Percentiles rank a stretch among this genome's conserved stretches.
phyloP scores from a whole-genome alignment of 2,797 vertebrate species.

The Pipistrellus nathusii region DNA sequence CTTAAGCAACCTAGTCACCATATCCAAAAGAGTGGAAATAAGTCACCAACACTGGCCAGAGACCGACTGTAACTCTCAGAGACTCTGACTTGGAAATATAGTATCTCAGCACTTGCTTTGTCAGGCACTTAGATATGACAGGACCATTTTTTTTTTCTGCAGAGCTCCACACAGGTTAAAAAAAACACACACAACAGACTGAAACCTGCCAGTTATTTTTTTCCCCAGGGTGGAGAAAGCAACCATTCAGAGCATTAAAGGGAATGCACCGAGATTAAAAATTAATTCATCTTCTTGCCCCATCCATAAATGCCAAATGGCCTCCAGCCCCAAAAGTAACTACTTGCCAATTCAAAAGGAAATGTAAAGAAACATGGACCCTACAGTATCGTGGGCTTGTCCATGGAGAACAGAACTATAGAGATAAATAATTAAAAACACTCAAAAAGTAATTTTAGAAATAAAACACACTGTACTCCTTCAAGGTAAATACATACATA shows the following conservation, averaged over 20 bases:
- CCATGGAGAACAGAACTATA: neutral
- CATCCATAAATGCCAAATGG: neutral
- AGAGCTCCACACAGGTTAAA: neutral
- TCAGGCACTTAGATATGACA: neutral
- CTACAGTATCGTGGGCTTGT: neutral
- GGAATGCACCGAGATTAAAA: neutral
- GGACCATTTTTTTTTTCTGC: neutral
- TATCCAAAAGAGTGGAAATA: neutral
- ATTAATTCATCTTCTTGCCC: neutral
- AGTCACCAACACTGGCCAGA: neutral
- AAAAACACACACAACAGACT: neutral
- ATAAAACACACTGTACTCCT: neutral
- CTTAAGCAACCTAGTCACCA: neutral
- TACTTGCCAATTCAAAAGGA: neutral
- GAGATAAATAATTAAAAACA: slow-evolving; percentile 1
- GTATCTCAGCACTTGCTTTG: neutral
- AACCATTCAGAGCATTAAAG: neutral
- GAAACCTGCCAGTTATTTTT: neutral
- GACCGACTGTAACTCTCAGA: neutral
- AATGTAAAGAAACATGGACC: neutral
- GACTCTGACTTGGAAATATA: neutral
- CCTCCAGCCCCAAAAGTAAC: neutral
- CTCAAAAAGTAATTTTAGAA: slow-evolving; percentile 39
- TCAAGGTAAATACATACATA: neutral
- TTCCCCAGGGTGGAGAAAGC: neutral